Percentiles rank a stretch among this genome's conserved stretches.
Conservation (phyloP, 1,140 invertebrate species). For the Cotesia vestalis region DNA sequence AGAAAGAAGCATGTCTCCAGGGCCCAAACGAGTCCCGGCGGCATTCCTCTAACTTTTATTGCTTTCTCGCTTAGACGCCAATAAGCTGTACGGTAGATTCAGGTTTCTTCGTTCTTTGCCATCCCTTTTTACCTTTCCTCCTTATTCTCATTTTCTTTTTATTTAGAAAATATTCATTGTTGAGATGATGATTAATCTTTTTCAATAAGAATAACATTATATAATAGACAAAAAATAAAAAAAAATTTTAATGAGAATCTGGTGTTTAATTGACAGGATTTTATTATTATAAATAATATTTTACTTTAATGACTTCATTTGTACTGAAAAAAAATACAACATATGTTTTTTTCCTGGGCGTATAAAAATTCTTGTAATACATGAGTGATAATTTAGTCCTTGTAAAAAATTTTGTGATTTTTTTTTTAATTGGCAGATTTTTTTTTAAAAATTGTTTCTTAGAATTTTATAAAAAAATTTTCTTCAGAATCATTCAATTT, state of each 20-base stretch:
- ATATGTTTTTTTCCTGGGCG: too few species aligned
- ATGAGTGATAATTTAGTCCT: too few species aligned
- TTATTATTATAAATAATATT: too few species aligned
- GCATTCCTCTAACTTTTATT: slow-evolving; percentile 55
- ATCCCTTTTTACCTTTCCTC: not conserved
- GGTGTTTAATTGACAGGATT: too few species aligned
- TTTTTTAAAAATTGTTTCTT: too few species aligned
- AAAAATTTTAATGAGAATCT: not conserved
- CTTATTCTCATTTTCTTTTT: slow-evolving; percentile 13
- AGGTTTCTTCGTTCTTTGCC: slow-evolving; percentile 41
- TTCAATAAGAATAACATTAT: not conserved
- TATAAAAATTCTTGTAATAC: not conserved
- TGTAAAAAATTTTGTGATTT: too few species aligned
- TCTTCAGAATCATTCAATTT: too few species aligned
- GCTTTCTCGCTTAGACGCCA: slow-evolving; percentile 45
- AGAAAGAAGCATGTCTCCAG: slow-evolving; percentile 37
- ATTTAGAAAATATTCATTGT: not conserved
- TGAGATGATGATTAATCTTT: slow-evolving; percentile 11
- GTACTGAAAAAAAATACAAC: too few species aligned
- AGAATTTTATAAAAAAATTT: too few species aligned
- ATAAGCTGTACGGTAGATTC: slow-evolving; percentile 33
- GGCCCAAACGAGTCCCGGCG: slow-evolving; percentile 48
- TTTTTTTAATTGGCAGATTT: too few species aligned
- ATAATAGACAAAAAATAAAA: slow-evolving; percentile 1
- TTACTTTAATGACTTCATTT: too few species aligned